phyloP scores from a whole-genome alignment of 1,140 invertebrate species.

The Heliconius hermathena region DNA sequence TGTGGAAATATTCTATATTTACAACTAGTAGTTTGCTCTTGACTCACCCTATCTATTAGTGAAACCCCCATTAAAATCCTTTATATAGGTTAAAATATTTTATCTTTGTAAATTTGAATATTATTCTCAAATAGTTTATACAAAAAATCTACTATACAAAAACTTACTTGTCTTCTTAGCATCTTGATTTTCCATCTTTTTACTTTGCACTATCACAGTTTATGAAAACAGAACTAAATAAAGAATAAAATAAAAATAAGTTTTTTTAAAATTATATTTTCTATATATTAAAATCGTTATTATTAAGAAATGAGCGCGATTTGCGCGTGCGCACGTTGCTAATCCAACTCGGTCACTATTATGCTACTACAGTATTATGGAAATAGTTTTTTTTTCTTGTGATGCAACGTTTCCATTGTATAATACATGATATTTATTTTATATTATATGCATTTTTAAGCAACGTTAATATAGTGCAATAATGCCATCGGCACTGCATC shows the following conservation, averaged over 20 bases:
- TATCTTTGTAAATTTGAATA: too few relatives aligned
- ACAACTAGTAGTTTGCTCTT: too few relatives aligned
- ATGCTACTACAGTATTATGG: not conserved
- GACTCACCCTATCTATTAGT: too few relatives aligned
- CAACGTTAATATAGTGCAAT: not conserved
- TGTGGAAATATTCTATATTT: too few relatives aligned
- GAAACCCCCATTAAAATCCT: too few relatives aligned
- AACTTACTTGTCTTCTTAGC: not conserved
- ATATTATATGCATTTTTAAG: not conserved
- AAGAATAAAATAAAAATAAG: not conserved
- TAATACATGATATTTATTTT: not conserved
- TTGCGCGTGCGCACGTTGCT: not conserved
- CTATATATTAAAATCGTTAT: not conserved
- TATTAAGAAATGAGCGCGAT: not conserved
- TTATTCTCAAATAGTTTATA: too few relatives aligned
- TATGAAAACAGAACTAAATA: not conserved
- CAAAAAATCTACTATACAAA: not conserved
- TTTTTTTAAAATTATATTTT: not conserved
- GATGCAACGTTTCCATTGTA: not conserved
- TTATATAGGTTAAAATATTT: too few relatives aligned
- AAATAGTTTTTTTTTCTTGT: not conserved
- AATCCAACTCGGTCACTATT: not conserved
- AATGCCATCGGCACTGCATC: too few relatives aligned
- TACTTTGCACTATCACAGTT: not conserved
- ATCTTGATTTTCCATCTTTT: not conserved